Percentiles rank a stretch among this genome's conserved stretches.
Conservation (phyloP, 2,888 invertebrate species). For the Trissonchulus latispiculum region DNA sequence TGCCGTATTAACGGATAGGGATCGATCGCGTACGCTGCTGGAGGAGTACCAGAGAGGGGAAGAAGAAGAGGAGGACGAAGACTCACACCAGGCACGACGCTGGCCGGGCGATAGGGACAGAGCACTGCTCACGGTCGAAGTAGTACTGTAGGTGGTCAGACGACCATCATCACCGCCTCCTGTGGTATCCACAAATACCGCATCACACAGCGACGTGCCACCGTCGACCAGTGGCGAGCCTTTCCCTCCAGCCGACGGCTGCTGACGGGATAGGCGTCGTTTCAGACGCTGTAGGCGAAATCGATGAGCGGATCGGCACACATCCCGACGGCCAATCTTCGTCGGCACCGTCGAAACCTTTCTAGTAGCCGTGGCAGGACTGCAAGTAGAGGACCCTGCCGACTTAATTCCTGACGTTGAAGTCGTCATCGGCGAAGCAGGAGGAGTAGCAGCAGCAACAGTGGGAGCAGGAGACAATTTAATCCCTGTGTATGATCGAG, state of each 20-base stretch:
- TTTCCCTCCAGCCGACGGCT: too few species aligned
- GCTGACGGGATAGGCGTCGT: not conserved
- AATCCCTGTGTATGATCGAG: not conserved
- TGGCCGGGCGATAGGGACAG: too few species aligned
- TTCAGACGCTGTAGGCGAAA: not conserved
- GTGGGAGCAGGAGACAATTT: too few species aligned
- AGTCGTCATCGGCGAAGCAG: not conserved
- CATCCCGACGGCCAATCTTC: not conserved
- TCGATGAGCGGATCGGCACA: not conserved
- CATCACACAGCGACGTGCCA: not conserved
- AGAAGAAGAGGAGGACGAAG: too few species aligned
- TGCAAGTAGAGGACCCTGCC: not conserved
- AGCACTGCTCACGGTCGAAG: too few species aligned
- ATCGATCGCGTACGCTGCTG: too few species aligned
- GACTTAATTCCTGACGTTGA: not conserved
- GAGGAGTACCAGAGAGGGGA: too few species aligned
- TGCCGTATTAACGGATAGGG: too few species aligned
- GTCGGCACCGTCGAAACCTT: too few species aligned
- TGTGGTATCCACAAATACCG: not conserved
- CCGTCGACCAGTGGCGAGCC: too few species aligned
- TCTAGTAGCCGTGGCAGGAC: too few species aligned
- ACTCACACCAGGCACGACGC: too few species aligned
- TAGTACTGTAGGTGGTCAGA: not conserved
- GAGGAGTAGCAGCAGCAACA: not conserved
- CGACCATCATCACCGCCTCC: not conserved